Base-by-base conservation (phyloP, 2,888 invertebrate genomes). In the Gymnocheta viridis region DNA sequence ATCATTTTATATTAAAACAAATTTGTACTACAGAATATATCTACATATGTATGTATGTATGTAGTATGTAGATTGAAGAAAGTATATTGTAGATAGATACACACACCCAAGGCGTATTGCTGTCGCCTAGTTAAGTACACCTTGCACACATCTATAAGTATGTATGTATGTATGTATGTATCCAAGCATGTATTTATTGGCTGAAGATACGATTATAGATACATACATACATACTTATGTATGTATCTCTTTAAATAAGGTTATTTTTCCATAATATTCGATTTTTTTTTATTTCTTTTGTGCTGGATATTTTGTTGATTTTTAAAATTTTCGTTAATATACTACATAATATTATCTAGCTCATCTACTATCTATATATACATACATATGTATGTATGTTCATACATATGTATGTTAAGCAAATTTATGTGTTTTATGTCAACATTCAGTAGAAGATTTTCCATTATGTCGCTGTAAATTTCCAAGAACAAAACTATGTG, bases 251-350 rank as follows among this genome's bases (percentile, higher is more conserved):
- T 22, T 66, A 49, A 49, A 35, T 64, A 12, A 64, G 44, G 3
- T 29, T 29, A 29, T 62, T 62, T 41, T 22, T 22, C 19, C 41
- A 24, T 17, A 62, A 62, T n/a, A 62, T 62, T 9, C 62, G 41
- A 62, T 62, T 62, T 64, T 62, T 35, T 35, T n/a, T 12, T 35
- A 41, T 41, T 41, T 41, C 41, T 44, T 64, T 14, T 4, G 22
- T 62, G 10, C 14, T 22, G 19, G 47, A 27, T 51, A 24, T 51
- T 51, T 51, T 9, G 12, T 12, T 49, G 14, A 19, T 9, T 22
- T 22, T 49, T 12, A 38, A 12, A 10, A 12, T 38, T 38, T 38
- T 4, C 7, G 14, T 54, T 27, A n/a, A 2, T 19, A 2, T n/a
- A 4, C 4, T n/a, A n/a, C n/a, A n/a, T n/a, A 41, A 5, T 14